phyloP scores from a whole-genome alignment of 2,113 vertebrate species.

The Istiophorus platypterus region DNA sequence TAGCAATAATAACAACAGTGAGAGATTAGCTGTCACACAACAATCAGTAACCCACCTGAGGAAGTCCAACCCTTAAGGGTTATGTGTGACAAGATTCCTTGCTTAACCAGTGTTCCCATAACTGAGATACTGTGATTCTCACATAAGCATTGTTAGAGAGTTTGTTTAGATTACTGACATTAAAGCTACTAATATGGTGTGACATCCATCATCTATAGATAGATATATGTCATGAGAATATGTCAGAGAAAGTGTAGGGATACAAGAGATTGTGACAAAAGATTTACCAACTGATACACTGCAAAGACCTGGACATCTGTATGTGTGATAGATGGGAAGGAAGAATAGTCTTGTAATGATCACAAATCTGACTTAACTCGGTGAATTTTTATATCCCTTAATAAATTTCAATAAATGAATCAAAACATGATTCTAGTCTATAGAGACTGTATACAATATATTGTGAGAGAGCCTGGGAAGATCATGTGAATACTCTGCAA shows the following conservation, averaged over 20 bases:
- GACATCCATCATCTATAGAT: conserved; percentile 64
- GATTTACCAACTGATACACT: not conserved
- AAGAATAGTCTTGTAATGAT: not conserved
- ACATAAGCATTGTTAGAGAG: conserved; percentile 28
- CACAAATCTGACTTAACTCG: not conserved
- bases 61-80: conserved; percentile 40
- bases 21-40: conserved; percentile 57
- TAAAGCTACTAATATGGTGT: conserved; percentile 39
- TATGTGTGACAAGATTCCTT: conserved; percentile 36
- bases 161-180: conserved; percentile 34
- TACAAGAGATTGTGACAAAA: conserved; percentile 1
- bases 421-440: not conserved
- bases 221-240: too few relatives aligned
- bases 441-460: not conserved
- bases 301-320: not conserved
- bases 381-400: not conserved
- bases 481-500: not conserved
- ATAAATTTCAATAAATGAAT: not conserved
- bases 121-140: conserved; percentile 39
- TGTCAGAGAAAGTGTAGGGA: conserved; percentile 34
- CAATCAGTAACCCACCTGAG: conserved; percentile 34
- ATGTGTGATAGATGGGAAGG: not conserved
- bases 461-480: not conserved
- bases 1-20: conserved; percentile 49
- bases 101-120: conserved; percentile 38